Conservation (phyloP, 2,797 vertebrate species). For the Pangasius sanitwongsei region DNA sequence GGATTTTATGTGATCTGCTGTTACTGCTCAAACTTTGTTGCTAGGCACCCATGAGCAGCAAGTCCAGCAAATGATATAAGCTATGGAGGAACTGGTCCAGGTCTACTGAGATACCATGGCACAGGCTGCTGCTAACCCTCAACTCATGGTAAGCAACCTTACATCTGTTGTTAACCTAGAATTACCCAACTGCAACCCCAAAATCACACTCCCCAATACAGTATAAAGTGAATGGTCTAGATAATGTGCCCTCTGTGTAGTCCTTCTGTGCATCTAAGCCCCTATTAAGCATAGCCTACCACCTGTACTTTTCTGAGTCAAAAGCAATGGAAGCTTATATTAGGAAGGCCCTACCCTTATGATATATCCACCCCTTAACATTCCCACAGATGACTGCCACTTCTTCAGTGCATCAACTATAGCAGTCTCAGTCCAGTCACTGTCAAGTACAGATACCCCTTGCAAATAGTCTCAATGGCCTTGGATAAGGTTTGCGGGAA, state of each 20-base stretch:
- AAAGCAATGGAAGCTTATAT: neutral
- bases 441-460: neutral
- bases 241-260: neutral
- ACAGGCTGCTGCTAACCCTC: neutral
- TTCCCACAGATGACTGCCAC: neutral
- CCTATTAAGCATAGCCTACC: neutral
- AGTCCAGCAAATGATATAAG: constrained; percentile 1
- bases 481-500: neutral
- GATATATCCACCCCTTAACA: neutral
- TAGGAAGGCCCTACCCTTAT: neutral
- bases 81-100: neutral
- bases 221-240: neutral
- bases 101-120: neutral
- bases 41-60: constrained; percentile 6
- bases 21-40: constrained; percentile 2
- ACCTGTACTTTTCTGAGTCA: neutral
- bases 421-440: neutral
- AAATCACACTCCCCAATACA: too few species aligned
- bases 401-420: neutral
- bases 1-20: neutral
- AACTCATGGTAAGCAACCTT: neutral
- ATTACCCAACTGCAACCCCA: neutral
- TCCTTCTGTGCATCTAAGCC: neutral
- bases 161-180: neutral
- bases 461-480: neutral